A percentile compares a stretch with the other conserved stretches of the same genome.
Conservation (phyloP, 2,113 vertebrate genomes). For the Delphinapterus leucas region DNA sequence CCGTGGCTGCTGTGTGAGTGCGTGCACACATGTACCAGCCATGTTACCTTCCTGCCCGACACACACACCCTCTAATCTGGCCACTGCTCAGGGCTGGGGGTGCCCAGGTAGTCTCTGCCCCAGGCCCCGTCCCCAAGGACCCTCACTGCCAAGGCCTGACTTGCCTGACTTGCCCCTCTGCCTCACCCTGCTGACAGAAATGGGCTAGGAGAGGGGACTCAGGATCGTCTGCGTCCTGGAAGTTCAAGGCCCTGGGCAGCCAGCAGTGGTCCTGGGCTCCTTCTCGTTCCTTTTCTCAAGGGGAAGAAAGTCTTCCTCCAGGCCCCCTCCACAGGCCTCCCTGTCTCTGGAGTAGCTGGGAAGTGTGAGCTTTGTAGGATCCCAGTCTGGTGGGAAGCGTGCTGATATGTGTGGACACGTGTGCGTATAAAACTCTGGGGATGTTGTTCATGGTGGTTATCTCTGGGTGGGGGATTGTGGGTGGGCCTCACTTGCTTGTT, state of each 20-base stretch:
- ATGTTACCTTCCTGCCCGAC: neutral
- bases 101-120: neutral
- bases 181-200: neutral
- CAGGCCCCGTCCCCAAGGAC: fast-evolving
- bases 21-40: neutral
- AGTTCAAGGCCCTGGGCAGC: neutral
- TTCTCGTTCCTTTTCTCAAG: neutral
- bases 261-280: neutral
- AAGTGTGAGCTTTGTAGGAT: neutral
- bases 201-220: neutral
- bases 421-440: neutral
- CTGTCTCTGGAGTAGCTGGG: neutral
- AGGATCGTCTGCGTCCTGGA: neutral
- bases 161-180: neutral
- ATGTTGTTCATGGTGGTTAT: too few species aligned
- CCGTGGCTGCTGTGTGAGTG: too few species aligned
- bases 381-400: neutral
- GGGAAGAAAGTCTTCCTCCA: neutral
- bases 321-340: too few species aligned
- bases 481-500: neutral
- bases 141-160: neutral
- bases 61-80: fast-evolving
- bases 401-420: neutral
- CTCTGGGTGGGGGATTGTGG: neutral
- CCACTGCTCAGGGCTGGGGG: neutral